These are phyloP conservation scores for Phaonia tiefii DNA, from an alignment of 2,888 invertebrate species.

Conservation along the genomic window DNA sequence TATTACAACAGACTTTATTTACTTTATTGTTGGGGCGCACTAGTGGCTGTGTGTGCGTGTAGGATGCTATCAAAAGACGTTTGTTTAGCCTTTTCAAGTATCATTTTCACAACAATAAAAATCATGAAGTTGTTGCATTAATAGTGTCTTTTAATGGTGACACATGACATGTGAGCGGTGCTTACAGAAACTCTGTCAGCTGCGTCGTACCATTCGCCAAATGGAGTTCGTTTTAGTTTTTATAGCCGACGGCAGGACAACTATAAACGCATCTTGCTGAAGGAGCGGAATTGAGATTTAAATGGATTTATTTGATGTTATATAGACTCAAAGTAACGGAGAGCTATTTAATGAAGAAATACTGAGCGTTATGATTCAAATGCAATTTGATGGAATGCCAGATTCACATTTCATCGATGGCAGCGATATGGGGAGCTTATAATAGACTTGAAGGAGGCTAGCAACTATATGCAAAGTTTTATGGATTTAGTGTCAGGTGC, in stretches of 20 bases:
- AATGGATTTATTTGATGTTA: background rate
- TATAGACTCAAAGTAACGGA: no score
- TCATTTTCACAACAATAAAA: conserved; percentile 23
- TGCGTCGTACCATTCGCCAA: background rate
- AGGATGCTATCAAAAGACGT: background rate
- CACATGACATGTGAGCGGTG: conserved; percentile 24
- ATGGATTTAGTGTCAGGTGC: no score
- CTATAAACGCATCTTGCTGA: background rate
- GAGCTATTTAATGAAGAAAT: no score
- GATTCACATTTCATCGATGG: no score
- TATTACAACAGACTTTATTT: conserved; percentile 48
- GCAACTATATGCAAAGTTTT: no score
- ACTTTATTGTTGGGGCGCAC: background rate
- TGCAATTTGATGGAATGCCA: no score
- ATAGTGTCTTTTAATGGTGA: conserved; percentile 30
- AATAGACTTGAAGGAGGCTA: no score
- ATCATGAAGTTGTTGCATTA: conserved; percentile 28
- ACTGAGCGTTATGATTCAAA: no score
- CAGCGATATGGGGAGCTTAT: no score
- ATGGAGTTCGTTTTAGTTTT: conserved; percentile 19
- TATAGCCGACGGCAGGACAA: background rate
- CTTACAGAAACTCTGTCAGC: conserved; percentile 6
- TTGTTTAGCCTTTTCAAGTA: conserved; percentile 26
- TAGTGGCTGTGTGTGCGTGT: background rate
- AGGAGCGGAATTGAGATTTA: background rate